A percentile compares a stretch with the other conserved stretches of the same genome.
These are phyloP conservation scores for Rhea pennata DNA, from an alignment of 2,113 vertebrate genomes.

Conservation along the genomic window DNA sequence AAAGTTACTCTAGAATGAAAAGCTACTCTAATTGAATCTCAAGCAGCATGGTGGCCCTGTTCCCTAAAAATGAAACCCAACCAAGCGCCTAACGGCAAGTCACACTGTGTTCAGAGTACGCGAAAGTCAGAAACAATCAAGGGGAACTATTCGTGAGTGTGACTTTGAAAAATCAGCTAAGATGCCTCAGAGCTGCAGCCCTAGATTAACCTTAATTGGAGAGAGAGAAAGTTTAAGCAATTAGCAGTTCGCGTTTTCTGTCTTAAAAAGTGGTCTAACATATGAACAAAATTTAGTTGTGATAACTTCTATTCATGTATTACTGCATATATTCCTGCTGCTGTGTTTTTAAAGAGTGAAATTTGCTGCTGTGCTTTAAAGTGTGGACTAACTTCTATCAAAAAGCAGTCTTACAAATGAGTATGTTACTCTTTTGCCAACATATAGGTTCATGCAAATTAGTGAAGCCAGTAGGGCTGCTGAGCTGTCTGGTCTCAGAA, in stretches of 20 bases:
- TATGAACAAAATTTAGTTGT: not conserved
- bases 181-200: not conserved
- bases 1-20: not conserved
- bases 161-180: not conserved
- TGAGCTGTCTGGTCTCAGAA: not conserved
- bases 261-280: not conserved
- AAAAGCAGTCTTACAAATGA: not conserved
- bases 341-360: too few relatives aligned
- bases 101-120: not conserved
- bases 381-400: not conserved
- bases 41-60: not conserved
- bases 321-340: not conserved
- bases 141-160: not conserved
- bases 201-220: not conserved
- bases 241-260: not conserved
- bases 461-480: not conserved
- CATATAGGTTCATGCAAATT: not conserved
- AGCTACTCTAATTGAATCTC: not conserved
- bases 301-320: not conserved
- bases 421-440: not conserved
- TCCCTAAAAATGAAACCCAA: not conserved
- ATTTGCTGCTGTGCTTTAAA: not conserved
- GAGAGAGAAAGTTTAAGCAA: not conserved
- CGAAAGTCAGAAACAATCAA: slow-evolving; percentile 2
- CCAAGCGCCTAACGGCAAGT: slow-evolving; percentile 6